Conservation (phyloP, 2,797 vertebrate species). For the Hyperoplus immaculatus region DNA sequence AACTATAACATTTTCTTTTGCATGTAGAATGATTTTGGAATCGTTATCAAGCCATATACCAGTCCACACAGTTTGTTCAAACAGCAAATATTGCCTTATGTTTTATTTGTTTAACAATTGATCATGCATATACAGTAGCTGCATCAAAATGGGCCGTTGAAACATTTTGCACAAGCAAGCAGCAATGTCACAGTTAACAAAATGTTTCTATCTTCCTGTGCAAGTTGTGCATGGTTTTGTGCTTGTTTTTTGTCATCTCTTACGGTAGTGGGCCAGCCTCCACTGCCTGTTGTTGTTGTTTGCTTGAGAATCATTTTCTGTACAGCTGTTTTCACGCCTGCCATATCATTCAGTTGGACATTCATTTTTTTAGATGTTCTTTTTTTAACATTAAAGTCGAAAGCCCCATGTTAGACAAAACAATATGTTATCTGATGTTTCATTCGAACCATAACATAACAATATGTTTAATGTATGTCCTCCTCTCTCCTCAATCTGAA, state of each 20-base stretch:
- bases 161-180: conserved; percentile 66
- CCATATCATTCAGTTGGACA: conserved; percentile 62
- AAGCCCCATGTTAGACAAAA: conserved; percentile 44
- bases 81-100: conserved; percentile 36
- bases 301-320: conserved; percentile 73
- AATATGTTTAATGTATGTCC: conserved; percentile 50
- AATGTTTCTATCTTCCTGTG: conserved; percentile 66
- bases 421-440: conserved; percentile 53
- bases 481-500: conserved; percentile 57
- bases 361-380: conserved; percentile 55
- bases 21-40: neutral
- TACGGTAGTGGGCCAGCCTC: conserved; percentile 41
- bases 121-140: conserved; percentile 17
- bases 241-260: conserved; percentile 46
- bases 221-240: conserved; percentile 48
- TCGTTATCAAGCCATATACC: conserved; percentile 6
- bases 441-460: conserved; percentile 44
- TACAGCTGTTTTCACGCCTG: conserved; percentile 52
- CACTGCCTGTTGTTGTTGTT: conserved; percentile 58
- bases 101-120: conserved; percentile 40
- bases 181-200: conserved; percentile 51
- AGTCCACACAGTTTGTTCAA: conserved; percentile 18
- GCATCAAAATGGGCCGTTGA: conserved; percentile 45
- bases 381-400: conserved; percentile 50
- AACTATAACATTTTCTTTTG: neutral